Base-by-base conservation (phyloP, 2,113 vertebrate genomes). In the Microcebus ravelobensis region DNA sequence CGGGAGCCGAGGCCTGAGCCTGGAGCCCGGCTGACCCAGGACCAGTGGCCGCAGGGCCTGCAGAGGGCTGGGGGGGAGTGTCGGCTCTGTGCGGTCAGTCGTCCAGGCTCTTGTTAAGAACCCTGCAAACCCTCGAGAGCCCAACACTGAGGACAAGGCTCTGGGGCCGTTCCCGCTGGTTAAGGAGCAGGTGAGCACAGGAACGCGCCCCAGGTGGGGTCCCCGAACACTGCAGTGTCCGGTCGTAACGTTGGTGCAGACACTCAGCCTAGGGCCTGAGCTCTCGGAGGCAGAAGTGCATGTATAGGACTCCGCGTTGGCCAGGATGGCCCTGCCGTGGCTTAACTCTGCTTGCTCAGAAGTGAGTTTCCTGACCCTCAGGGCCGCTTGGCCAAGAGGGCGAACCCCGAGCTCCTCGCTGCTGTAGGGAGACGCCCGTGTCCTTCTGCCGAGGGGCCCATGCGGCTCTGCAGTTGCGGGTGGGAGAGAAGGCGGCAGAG, bases 271-370 rank as follows among this genome's bases (percentile, higher is more conserved):
- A 4, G 6, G 63, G 63, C 63, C 63, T 67, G 63, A 34, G 63
- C 31, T 67, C 0, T 31, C 29, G 31, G 29, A 67, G 63, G 31
- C 13, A 65, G 61, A 67, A 34, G 31, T 14, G 5, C 12, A 14
- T 34, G 13, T 27, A 6, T 1, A 2, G 29, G 63, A 65, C 27
- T 0, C 3, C 31, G 11, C 1, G 61, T 12, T 25, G 59, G 9
- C 12, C 61, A 31, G 27, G 61, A 1, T 25, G 23, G 23, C 25
- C 59, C 59, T 63, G 59, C 25, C 4, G 25, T 63, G 59, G 25
- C 59, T 65, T 31, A 31, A 34, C 63, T 34, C 13, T 15, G 63
- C 12, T 34, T 4, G 63, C 31, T 67, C 14, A 9, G 11, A 27
- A 61, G 63, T 31, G 63, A 67, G 31, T 67, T 67, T 34, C 63